These are phyloP conservation scores for Protodeltote pygarga DNA, from an alignment of 2,888 invertebrate genomes.

Conservation along the genomic window DNA sequence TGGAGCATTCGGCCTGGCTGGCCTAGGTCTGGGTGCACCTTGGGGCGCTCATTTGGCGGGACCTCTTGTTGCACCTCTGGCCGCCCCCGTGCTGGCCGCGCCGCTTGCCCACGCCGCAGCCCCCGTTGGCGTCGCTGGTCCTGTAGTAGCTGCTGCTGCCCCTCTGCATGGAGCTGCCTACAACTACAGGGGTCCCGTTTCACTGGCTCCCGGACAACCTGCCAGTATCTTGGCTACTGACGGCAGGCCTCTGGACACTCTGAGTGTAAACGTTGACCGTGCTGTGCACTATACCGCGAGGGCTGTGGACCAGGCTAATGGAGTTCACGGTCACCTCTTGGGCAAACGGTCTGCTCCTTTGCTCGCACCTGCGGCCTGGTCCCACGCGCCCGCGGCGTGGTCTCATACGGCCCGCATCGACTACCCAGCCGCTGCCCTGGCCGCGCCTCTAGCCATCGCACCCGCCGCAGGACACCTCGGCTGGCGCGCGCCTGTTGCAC, in stretches of 20 bases:
- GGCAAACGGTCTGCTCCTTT: conserved; percentile 75
- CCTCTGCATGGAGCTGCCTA: conserved; percentile 65
- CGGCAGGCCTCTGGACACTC: conserved; percentile 81
- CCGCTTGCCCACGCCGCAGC: conserved; percentile 51
- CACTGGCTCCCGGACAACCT: conserved; percentile 78
- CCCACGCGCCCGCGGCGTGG: conserved; percentile 62
- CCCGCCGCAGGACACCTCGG: conserved; percentile 51
- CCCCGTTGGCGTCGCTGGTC: conserved; percentile 58
- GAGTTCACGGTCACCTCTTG: conserved; percentile 62
- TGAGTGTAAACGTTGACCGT: conserved; percentile 81
- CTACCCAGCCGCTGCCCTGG: conserved; percentile 49
- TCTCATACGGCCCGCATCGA: conserved; percentile 63
- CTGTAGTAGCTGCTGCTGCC: conserved; percentile 57
- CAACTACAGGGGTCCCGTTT: conserved; percentile 80
- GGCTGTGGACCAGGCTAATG: conserved; percentile 65
- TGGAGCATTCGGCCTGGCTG: conserved; percentile 45
- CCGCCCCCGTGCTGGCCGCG: conserved; percentile 56
- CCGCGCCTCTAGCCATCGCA: conserved; percentile 54
- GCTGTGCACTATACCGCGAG: conserved; percentile 76
- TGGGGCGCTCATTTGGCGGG: conserved; percentile 51
- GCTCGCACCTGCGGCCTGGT: conserved; percentile 71
- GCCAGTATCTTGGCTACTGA: conserved; percentile 79
- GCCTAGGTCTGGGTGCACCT: conserved; percentile 47
- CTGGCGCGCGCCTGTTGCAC: conserved; percentile 48
- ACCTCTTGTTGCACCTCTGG: conserved; percentile 39